These are phyloP conservation scores for Agrochola lota DNA, from an alignment of 2,888 invertebrate genomes.

Conservation along the genomic window DNA sequence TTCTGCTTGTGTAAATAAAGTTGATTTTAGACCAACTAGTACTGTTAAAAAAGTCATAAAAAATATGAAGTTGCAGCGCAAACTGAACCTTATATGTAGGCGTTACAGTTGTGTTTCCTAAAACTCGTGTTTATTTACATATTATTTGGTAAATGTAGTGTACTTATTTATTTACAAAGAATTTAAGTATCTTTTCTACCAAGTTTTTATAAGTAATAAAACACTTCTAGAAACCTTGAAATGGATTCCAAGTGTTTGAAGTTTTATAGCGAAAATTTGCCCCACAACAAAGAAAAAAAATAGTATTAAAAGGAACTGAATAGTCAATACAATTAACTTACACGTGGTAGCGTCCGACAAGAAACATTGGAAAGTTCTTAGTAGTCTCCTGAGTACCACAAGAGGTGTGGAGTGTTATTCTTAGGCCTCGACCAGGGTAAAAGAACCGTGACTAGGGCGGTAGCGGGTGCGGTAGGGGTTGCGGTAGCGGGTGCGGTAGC, in stretches of 20 bases:
- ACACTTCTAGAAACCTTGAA: neutral
- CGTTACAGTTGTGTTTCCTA: too few species aligned
- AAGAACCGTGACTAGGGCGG: neutral
- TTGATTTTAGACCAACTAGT: too few species aligned
- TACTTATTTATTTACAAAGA: too few species aligned
- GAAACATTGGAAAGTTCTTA: neutral
- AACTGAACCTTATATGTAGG: too few species aligned
- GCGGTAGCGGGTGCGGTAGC: neutral
- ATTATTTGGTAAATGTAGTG: too few species aligned
- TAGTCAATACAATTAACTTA: neutral
- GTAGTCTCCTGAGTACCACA: neutral
- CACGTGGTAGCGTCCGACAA: neutral
- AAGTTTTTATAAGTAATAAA: too few species aligned
- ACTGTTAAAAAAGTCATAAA: too few species aligned
- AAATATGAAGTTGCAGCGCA: too few species aligned
- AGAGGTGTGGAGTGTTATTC: neutral
- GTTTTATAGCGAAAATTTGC: too few species aligned
- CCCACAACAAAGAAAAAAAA: neutral
- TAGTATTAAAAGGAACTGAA: neutral
- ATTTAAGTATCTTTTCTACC: too few species aligned
- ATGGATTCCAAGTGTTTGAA: conserved; percentile 1
- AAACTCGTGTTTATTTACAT: too few species aligned
- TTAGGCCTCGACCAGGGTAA: neutral
- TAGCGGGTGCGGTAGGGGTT: neutral
- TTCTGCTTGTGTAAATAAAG: too few species aligned